Percentiles rank a stretch among this genome's conserved stretches.
These are phyloP conservation scores for Gymnobelideus leadbeateri DNA, from an alignment of 2,113 vertebrate species.

Conservation along the genomic window DNA sequence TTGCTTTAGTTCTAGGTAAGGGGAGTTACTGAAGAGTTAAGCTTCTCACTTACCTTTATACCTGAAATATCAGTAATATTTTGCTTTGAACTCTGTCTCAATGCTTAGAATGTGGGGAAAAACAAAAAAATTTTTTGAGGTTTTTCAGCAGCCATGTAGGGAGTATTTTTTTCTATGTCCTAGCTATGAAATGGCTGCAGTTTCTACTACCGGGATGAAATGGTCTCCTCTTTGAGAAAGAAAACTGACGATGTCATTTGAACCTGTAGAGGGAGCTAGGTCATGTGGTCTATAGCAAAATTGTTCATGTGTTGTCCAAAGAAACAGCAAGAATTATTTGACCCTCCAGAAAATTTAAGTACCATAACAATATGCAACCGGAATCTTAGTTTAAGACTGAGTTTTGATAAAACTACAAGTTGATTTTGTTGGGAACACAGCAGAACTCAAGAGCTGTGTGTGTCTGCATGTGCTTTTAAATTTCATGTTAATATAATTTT, in stretches of 20 bases:
- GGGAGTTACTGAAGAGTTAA: neutral
- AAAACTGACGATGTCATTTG: constrained; percentile 79
- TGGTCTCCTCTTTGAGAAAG: constrained; percentile 81
- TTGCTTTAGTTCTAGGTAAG: neutral
- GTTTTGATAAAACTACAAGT: neutral
- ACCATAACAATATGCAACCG: neutral
- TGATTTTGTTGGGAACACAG: neutral
- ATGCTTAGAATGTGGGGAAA: neutral
- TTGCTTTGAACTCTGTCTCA: neutral
- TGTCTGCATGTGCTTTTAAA: neutral
- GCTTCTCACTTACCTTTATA: neutral
- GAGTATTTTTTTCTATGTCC: neutral
- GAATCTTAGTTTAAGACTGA: neutral
- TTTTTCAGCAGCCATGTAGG: neutral
- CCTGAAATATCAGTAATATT: neutral
- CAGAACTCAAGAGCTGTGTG: neutral
- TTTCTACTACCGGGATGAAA: constrained; percentile 52
- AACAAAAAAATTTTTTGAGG: neutral
- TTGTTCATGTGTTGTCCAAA: constrained; percentile 75
- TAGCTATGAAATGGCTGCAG: constrained; percentile 58
- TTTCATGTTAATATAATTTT: neutral
- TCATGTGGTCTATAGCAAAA: constrained; percentile 82
- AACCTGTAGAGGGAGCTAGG: constrained; percentile 87
- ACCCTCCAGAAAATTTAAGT: neutral
- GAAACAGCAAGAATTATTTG: constrained; percentile 51